Evolutionary conservation across 2,113 vertebrate species (phyloP), one percentile per base, ranked within the genome.

Genomic region (Rhadina sibilatrix): DNA sequence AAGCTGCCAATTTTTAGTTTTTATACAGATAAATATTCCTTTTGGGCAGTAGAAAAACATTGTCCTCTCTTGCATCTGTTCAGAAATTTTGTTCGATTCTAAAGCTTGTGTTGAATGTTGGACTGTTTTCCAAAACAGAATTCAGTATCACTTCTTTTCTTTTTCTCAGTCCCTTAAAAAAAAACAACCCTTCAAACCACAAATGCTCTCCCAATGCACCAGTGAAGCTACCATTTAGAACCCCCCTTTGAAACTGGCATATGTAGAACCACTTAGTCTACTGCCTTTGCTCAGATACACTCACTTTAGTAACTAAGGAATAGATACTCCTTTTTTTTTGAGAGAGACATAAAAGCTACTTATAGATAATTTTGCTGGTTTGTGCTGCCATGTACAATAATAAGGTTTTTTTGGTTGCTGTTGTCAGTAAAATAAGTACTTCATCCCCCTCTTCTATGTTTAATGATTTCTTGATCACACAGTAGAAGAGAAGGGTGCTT

Each of bases 21-120:
- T 93, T 90, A 15, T 86, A 44, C 7, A 37, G 35, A 37, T 87
- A 56, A 46, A 76, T 65, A 42, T 49, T 87, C 52, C 50, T 85
- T 53, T 82, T 15, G 28, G 80, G n/a, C 16, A 9, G 27, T 80
- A 44, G 13, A 68, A 44, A 83, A 89, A 76, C 16, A 11, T 77
- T 65, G 42, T 89, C 27, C 66, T 93, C 30, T 75, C 31, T 79
- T 88, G 61, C 40, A 76, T 81, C 28, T 83, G n/a, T 87, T 96
- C 33, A 64, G 68, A 82, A 82, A 22, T 66, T 85, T 84, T 66
- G 15, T 75, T 84, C 76, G 27, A 60, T 25, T 54, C 38, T 89
- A 37, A 90, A 83, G 37, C 49, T 42, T 40, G 12, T 63, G 52
- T 83, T 89, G 42, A 66, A 66, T 52, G 37, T 40, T 61, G 37